Evolutionary conservation across 2,888 invertebrate genomes (phyloP).

Genomic region (Platynereis dumerilii): DNA sequence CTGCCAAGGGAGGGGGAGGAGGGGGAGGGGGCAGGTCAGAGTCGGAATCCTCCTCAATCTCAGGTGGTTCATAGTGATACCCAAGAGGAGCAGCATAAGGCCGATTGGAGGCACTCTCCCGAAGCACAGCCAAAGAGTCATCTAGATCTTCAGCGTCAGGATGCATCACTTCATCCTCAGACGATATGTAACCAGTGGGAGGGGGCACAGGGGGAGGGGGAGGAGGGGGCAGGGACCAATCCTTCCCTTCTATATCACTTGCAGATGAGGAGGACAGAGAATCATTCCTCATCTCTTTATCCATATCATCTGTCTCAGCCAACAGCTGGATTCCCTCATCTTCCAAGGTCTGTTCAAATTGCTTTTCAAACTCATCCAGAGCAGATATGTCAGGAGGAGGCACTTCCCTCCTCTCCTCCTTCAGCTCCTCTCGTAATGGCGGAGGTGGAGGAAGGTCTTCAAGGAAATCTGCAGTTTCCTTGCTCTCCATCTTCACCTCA

Average conservation of each 20-base stretch:
- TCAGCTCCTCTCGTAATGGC: slow-evolving; percentile 29
- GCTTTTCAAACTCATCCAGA: too few relatives aligned
- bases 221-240: too few relatives aligned
- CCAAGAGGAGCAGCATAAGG: slow-evolving; percentile 3
- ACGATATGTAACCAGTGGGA: slow-evolving; percentile 19
- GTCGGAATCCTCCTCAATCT: slow-evolving; percentile 14
- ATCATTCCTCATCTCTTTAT: not conserved
- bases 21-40: slow-evolving; percentile 20
- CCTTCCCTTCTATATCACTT: slow-evolving; percentile 8
- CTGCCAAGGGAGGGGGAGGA: not conserved
- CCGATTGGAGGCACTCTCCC: slow-evolving; percentile 11
- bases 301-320: slow-evolving; percentile 2
- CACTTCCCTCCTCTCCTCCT: slow-evolving; percentile 22
- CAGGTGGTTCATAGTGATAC: slow-evolving; percentile 1
- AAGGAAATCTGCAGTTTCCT: slow-evolving; percentile 15
- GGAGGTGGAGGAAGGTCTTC: slow-evolving; percentile 10
- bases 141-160: slow-evolving; percentile 19
- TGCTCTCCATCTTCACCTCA: slow-evolving; percentile 16
- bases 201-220: slow-evolving; percentile 10
- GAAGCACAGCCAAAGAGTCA: slow-evolving; percentile 11
- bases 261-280: not conserved
- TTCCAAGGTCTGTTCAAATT: not conserved
- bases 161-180: slow-evolving; percentile 24
- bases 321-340: not conserved
- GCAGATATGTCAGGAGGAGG: too few relatives aligned